Base-by-base conservation (phyloP, 1,140 invertebrate species). In the Hyposmocoma kahamanoa region DNA sequence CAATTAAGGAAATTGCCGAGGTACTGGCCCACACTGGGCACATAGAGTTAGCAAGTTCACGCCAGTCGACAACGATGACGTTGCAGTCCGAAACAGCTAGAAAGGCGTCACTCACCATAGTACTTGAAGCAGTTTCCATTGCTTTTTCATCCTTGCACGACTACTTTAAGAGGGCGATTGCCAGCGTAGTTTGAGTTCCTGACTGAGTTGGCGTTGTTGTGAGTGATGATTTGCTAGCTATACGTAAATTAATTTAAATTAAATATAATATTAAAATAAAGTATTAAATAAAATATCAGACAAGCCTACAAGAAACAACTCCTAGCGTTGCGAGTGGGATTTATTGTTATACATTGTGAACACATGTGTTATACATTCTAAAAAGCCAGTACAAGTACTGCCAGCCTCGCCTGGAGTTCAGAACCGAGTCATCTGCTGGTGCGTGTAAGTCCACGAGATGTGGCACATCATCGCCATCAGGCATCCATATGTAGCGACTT, bases 21-120 rank as follows among this genome's bases (percentile, higher is more conserved):
- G 34, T 62, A 54, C 0, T 73, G 68, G 0, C 78, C 84, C 1
- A 82, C 59, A 45, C 54, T 58, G 20, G 86, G 83, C n/a, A 89
- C 89, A 86, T 86, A 2, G 86, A 64, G 28, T 83, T 83, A 1
- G 91, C 90, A 5, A 87, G 80, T 1, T 76, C 59, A 1, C 79
- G 83, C 92, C 92, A 93, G 58, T 92, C 90, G 0, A 93, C 87
- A 18, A 87, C 73, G 52, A 93, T 89, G 4, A 92, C 78, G 61
- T 92, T 92, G 22, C 82, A 86, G 56, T 91, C 83, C 4, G 9
- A 8, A 10, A 32, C 26, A 9, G 41, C 53, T 3, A 55, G 26
- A 15, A 55, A 34, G 2, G 53, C 53, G 8, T 13, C 56, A 4
- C 53, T 67, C 24, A 74, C 46, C 22, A 55, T 32, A 1, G 34